Base-by-base conservation (phyloP, 2,113 vertebrate genomes). In the Colinus virginianus region DNA sequence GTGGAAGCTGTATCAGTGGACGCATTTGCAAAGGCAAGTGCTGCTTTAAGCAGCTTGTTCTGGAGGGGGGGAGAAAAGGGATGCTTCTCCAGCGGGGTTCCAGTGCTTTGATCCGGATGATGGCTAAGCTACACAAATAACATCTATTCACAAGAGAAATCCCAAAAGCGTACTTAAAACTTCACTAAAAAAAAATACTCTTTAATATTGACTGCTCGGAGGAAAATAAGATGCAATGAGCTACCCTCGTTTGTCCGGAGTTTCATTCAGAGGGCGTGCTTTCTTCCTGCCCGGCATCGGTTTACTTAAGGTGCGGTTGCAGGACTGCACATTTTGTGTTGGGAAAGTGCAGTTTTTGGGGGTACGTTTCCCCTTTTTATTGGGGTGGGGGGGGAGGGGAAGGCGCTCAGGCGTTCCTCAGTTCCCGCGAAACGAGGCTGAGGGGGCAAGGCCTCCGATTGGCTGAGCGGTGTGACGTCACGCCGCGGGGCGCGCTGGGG, bases 141-240 rank as follows among this genome's bases (percentile, higher is more conserved):
- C 75, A 20, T 20, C 84, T 45, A 1, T 53, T 67, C 59, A 43
- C 62, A 71, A 71, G 66, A 55, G 74, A 75, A 75, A 38, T 71
- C 42, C 74, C 3, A 3, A 13, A 42, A 10, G 56, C 61, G 43
- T 66, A n/a, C 61, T 49, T 67, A 92, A 90, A 68, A 43, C 80
- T 59, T 58, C 61, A 71, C 94, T 96, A 93, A 92, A 90, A 67
- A 93, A 92, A 90, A 63, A 14, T 7, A 49, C 69, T 21, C 48
- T 80, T 30, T 77, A 91, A 79, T 53, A 30, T 11, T 7, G 13
- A 72, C 72, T 87, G 56, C 88, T 91, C 93, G 74, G 43, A 8
- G 4, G 66, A 74, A 32, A 90, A 71, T 18, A 74, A 87, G 72
- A 1, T 74, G 76, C 83, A 49, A 46, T 4, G 2, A 4, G 3